Base-by-base conservation (phyloP, 2,888 invertebrate genomes). In the Caenorhabditis panamensis region DNA sequence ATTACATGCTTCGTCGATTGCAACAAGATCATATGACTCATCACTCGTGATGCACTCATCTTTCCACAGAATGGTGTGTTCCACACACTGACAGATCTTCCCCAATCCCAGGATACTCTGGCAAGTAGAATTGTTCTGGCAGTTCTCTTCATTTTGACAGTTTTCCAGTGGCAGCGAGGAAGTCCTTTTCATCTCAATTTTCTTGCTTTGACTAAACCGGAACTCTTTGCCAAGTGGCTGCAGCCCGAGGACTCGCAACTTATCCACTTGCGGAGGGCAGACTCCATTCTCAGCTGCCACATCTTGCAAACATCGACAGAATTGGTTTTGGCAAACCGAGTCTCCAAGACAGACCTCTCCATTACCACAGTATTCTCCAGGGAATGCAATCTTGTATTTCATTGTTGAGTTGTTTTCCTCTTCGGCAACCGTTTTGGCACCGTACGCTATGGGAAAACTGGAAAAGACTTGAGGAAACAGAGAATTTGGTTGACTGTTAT, bases 321-420 rank as follows among this genome's bases (percentile, higher is more conserved):
- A 89, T 11, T 85, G 81, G 6, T 64, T 47, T 8, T 72, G 68
- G 75, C 90, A 90, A 8, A 82, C 59, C 11, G 89, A 86, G 59
- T 88, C 87, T 5, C 88, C 90, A 0, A 87, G 61, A 63, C 89
- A 90, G 9, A 85, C 62, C 36, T 78, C 72, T 0, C 82, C 84
- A 51, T 71, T 82, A 20, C 83, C 86, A 66, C 90, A 90, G 62
- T 80, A 85, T 61, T 89, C 90, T 16, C 90, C 90, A 11, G 90
- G 90, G 82, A 87, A 83, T 13, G 88, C 86, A 16, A 82, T 68
- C 26, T 75, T 82, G 22, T 79, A 72, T 18, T 80, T 83, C 44
- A 78, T 62, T 0, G 71, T 68, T 18, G 47, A 49, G 51, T 68
- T 77, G 44, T 73, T 61, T 18, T 69, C 68, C 18, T 83, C 78